These are phyloP conservation scores for Amazona guildingii DNA, from an alignment of 2,113 vertebrate genomes.

Conservation along the genomic window DNA sequence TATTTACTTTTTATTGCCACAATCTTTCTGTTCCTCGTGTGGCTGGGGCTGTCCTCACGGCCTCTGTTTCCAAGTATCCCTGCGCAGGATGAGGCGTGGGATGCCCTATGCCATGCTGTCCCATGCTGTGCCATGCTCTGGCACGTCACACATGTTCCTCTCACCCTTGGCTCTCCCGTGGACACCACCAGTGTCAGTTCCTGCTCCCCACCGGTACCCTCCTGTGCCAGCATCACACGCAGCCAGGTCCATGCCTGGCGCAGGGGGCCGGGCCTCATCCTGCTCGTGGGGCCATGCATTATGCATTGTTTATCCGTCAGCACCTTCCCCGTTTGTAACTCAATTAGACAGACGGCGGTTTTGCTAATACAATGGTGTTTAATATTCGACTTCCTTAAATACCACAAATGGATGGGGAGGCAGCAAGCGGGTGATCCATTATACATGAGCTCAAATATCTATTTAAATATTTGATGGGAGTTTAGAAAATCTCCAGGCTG, in stretches of 20 bases:
- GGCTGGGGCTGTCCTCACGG: slow-evolving; percentile 3
- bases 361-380: slow-evolving; percentile 65
- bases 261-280: neutral
- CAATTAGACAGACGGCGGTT: slow-evolving; percentile 32
- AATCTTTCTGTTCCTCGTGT: slow-evolving; percentile 27
- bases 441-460: slow-evolving; percentile 63
- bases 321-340: slow-evolving; percentile 50
- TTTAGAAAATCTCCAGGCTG: slow-evolving; percentile 26
- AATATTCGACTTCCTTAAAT: slow-evolving; percentile 66
- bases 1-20: slow-evolving; percentile 80
- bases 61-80: neutral
- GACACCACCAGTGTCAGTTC: fast-evolving
- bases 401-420: slow-evolving; percentile 58
- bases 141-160: neutral
- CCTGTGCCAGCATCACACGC: too few species aligned
- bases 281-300: neutral
- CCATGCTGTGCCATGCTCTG: neutral
- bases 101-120: fast-evolving
- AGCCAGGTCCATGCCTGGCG: fast-evolving
- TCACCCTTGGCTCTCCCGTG: neutral
- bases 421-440: slow-evolving; percentile 2
- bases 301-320: slow-evolving; percentile 44
- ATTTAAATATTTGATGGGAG: slow-evolving; percentile 65
- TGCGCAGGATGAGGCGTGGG: neutral
- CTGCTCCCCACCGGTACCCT: fast-evolving